Evolutionary conservation across 2,888 invertebrate genomes (phyloP), one percentile per base, ranked within the genome.

Genomic region (Dasysyrphus albostriatus): DNA sequence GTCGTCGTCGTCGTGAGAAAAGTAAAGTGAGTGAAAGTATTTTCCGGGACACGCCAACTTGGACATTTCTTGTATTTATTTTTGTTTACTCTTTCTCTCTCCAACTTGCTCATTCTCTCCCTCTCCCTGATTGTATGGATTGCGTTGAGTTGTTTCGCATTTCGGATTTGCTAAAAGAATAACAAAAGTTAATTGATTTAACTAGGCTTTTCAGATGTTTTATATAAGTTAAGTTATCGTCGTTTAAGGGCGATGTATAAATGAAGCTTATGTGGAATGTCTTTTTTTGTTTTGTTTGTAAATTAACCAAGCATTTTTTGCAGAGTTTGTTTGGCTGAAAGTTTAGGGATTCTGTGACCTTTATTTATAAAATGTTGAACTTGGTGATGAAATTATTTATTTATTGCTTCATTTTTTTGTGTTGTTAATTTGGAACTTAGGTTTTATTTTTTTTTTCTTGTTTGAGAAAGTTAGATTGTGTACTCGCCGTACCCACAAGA

Each of bases 41-140:
- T 76, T 76, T 76, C 65, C 59, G n/a, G 34, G 77, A 73, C 69
- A 73, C 73, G n/a, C 75, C 72, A 47, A 75, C 83, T 69, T 65
- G 58, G 65, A 61, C 61, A 76, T 72, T 76, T 73, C 76, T 67
- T 72, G 80, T 84, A 34, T 49, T 65, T 34, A 49, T 67, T 29
- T 34, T 34, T 49, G 12, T 47, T 24, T 7, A 0, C 12, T 14
- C 7, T 12, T 29, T 47, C 12, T 32, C 6, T 54, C 32, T 54
- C n/a, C 24, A 1, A 24, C 24, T 54, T 9, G 16, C 3, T 47
- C n/a, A 3, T 3, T 16, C 12, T 6, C 7, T n/a, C n/a, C 0
- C 8, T 3, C n/a, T 54, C 1, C 6, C 1, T 32, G 32, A 54
- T 63, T 63, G 39, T 63, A 42, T n/a, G 42, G 42, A n/a, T 44